These are phyloP conservation scores for Tetraodon nigroviridis DNA, from an alignment of 2,113 vertebrate genomes.

Conservation along the genomic window DNA sequence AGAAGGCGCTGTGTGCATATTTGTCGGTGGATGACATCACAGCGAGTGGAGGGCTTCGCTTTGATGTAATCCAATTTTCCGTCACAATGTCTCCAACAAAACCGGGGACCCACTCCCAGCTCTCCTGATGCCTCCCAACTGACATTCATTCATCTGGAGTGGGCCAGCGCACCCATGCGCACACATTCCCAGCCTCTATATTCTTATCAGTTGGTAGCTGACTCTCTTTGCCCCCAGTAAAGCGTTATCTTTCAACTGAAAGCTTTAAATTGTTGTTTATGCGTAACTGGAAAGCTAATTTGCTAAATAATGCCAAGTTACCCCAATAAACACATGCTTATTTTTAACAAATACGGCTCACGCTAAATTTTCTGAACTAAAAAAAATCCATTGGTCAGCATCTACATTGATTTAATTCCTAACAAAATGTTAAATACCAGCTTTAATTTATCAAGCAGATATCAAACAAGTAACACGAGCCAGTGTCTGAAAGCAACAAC, in stretches of 20 bases:
- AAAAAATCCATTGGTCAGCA: too few relatives aligned
- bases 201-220: slow-evolving; percentile 18
- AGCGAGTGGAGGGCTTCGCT: slow-evolving; percentile 43
- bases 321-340: too few relatives aligned
- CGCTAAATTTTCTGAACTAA: too few relatives aligned
- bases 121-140: slow-evolving; percentile 12
- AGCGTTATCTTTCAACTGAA: slow-evolving; percentile 27
- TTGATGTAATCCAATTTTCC: slow-evolving; percentile 70
- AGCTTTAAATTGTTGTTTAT: not conserved
- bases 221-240: slow-evolving; percentile 1
- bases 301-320: too few relatives aligned
- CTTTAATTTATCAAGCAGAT: too few relatives aligned
- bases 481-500: too few relatives aligned
- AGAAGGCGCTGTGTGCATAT: slow-evolving; percentile 16
- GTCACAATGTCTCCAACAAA: slow-evolving; percentile 46
- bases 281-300: not conserved
- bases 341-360: too few relatives aligned
- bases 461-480: too few relatives aligned
- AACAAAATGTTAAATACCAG: too few relatives aligned
- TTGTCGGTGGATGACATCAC: slow-evolving; percentile 47
- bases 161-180: slow-evolving; percentile 6
- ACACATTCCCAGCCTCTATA: not conserved
- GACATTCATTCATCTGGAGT: slow-evolving; percentile 11
- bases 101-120: slow-evolving; percentile 12
- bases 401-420: too few relatives aligned